Percentiles rank a stretch among this genome's conserved stretches.
phyloP scores from a whole-genome alignment of 2,888 invertebrate genomes.

The Pediacus dermestoides region DNA sequence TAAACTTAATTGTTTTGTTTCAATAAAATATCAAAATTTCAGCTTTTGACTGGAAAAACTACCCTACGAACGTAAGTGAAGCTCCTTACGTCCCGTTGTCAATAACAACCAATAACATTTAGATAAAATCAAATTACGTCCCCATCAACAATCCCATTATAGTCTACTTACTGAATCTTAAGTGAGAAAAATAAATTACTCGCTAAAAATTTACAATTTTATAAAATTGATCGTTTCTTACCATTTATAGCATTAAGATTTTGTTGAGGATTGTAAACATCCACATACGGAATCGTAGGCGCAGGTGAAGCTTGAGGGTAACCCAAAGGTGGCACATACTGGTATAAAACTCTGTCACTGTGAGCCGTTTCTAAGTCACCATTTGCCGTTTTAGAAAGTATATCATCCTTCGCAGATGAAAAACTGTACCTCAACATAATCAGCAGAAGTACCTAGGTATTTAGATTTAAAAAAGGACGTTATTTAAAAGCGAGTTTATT shows the following conservation, averaged over 20 bases:
- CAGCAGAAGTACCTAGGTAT: too few species aligned
- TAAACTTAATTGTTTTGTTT: too few species aligned
- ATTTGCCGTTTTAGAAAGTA: not conserved
- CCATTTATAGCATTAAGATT: conserved; percentile 4
- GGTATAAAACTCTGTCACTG: conserved; percentile 16
- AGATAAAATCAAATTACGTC: too few species aligned
- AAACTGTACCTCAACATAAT: not conserved
- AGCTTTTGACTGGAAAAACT: too few species aligned
- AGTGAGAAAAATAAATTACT: conserved; percentile 3
- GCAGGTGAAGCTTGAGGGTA: too few species aligned
- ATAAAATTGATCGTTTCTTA: too few species aligned
- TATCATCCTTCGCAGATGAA: not conserved
- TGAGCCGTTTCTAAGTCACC: conserved; percentile 14
- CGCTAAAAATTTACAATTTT: conserved; percentile 10
- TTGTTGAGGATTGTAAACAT: conserved; percentile 7
- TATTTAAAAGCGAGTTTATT: too few species aligned
- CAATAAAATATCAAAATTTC: too few species aligned
- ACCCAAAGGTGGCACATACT: conserved; percentile 17
- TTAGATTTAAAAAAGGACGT: too few species aligned
- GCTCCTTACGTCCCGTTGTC: too few species aligned
- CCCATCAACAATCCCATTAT: conserved; percentile 10
- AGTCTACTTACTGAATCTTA: conserved; percentile 10
- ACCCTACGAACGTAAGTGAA: too few species aligned
- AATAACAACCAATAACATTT: too few species aligned
- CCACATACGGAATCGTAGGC: conserved; percentile 13